Percentiles rank a stretch among this genome's conserved stretches.
Evolutionary conservation across 2,797 vertebrate species (phyloP).

Genomic region (Pipistrellus kuhlii): DNA sequence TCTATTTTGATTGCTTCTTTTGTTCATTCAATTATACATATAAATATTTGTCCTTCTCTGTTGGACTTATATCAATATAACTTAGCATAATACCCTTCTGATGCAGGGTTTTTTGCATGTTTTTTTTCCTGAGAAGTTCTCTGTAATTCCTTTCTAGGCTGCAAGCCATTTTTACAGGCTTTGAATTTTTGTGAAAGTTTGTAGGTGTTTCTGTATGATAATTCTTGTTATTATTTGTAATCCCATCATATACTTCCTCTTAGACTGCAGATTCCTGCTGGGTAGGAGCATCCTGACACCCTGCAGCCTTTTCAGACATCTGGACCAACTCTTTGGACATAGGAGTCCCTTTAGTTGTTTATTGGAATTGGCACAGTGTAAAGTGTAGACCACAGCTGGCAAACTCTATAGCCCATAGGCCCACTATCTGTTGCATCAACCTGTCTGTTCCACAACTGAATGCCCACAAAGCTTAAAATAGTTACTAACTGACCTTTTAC

Average conservation of each 20-base stretch:
- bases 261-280: rapidly evolving
- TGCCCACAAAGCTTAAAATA: neutral
- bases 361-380: neutral
- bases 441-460: neutral
- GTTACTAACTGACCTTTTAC: neutral
- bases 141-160: neutral
- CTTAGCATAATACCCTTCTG: neutral
- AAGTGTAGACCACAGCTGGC: neutral
- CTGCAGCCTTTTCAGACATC: neutral
- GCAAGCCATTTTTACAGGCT: neutral
- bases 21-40: neutral
- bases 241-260: rapidly evolving
- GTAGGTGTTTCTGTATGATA: neutral
- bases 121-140: neutral
- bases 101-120: no score
- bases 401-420: neutral
- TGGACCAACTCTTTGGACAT: neutral
- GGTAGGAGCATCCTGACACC: neutral
- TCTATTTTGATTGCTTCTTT: neutral
- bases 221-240: neutral
- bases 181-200: neutral
- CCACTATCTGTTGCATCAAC: neutral
- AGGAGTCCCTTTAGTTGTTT: neutral
- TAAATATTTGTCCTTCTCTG: neutral
- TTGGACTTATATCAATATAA: neutral